A percentile compares a stretch with the other conserved stretches of the same genome.
These are phyloP conservation scores for Falco berigora DNA, from an alignment of 2,797 vertebrate species.

Conservation along the genomic window DNA sequence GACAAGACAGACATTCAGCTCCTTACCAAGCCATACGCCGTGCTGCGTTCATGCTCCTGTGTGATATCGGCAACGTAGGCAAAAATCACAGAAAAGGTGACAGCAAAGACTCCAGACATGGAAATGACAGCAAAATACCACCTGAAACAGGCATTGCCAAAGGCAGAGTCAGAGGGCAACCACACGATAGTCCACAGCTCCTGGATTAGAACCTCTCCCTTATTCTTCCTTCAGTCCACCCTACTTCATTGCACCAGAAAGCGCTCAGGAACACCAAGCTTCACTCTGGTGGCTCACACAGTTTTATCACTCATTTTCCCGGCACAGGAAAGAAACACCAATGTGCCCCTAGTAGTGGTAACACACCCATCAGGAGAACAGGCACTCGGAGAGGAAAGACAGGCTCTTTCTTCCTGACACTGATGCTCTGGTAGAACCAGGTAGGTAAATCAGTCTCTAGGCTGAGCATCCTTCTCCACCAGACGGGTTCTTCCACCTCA, in stretches of 20 bases:
- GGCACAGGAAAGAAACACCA: background rate
- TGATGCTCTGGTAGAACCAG: background rate
- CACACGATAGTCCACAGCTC: background rate
- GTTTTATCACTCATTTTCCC: background rate
- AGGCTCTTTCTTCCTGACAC: background rate
- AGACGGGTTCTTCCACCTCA: background rate
- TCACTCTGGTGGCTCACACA: background rate
- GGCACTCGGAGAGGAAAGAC: background rate
- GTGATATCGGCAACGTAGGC: slow-evolving; percentile 91
- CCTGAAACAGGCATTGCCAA: slow-evolving; percentile 66
- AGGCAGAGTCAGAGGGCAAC: background rate
- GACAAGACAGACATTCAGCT: background rate
- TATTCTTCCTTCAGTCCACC: background rate
- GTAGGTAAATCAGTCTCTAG: background rate
- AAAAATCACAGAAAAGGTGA: slow-evolving; percentile 92
- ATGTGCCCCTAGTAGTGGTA: fast-evolving
- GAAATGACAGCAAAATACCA: slow-evolving; percentile 95
- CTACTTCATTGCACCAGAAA: background rate
- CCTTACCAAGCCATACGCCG: slow-evolving; percentile 88
- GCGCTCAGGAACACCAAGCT: background rate
- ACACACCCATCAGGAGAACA: background rate
- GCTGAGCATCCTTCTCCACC: background rate
- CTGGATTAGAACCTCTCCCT: background rate
- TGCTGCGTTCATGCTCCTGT: slow-evolving; percentile 89
- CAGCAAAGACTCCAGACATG: slow-evolving; percentile 90